Percentiles rank a stretch among this genome's conserved stretches.
Conservation (phyloP, 2,797 vertebrate species). For the Glossophaga mutica region DNA sequence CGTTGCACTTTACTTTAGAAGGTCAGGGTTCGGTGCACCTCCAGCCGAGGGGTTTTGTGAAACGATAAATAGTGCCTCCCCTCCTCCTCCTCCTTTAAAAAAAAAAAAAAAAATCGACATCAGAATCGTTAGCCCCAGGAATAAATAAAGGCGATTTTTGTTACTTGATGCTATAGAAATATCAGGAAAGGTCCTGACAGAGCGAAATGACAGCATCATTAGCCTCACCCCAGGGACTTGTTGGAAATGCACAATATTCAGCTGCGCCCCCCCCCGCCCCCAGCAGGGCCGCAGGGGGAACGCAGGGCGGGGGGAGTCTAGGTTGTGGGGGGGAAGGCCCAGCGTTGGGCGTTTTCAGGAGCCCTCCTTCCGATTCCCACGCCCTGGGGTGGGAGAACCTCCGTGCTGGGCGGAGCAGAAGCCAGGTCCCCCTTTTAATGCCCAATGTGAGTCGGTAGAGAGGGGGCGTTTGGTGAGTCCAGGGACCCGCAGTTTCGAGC, state of each 20-base stretch:
- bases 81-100: no score
- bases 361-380: rapidly evolving
- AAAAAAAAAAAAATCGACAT: no score
- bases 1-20: background rate
- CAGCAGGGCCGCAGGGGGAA: background rate
- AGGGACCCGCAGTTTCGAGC: rapidly evolving
- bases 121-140: background rate
- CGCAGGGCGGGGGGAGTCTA: background rate
- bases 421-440: background rate
- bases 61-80: background rate
- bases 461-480: background rate
- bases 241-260: background rate
- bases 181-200: background rate
- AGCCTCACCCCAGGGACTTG: background rate
- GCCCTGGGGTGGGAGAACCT: rapidly evolving
- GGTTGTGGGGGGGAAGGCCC: no score
- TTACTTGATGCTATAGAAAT: background rate
- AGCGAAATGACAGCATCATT: background rate
- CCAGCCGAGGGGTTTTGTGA: background rate
- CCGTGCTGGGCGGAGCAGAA: rapidly evolving
- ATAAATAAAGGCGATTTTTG: background rate
- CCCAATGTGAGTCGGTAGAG: no score
- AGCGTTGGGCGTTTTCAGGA: rapidly evolving
- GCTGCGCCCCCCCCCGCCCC: background rate
- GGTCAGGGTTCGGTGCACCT: rapidly evolving